Conservation (phyloP, 2,888 invertebrate genomes). For the Lysandra coridon region DNA sequence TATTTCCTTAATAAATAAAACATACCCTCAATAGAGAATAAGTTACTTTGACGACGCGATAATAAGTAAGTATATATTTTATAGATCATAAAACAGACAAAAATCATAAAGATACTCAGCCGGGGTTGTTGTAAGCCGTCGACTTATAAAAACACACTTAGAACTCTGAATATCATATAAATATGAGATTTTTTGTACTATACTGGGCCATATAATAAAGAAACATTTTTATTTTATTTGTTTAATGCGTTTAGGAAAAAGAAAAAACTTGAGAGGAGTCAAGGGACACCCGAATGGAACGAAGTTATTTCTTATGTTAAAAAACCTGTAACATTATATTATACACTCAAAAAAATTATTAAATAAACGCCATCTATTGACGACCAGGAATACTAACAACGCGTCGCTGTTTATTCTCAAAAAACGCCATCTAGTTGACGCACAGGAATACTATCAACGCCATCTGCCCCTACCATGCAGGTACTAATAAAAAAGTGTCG, state of each 20-base stretch:
- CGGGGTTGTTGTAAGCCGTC: background rate
- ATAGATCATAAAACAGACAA: constrained; percentile 9
- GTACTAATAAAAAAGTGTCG: no score
- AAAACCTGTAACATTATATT: no score
- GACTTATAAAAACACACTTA: constrained; percentile 11
- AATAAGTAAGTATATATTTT: background rate
- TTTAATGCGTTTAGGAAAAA: background rate
- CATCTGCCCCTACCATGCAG: no score
- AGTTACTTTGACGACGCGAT: background rate
- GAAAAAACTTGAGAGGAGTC: background rate
- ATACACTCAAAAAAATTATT: no score
- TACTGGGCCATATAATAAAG: background rate
- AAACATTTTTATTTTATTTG: background rate
- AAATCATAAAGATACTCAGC: background rate
- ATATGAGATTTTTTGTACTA: background rate
- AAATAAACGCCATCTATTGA: no score
- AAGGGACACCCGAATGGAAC: no score
- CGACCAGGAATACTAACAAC: no score
- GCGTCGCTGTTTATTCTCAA: no score
- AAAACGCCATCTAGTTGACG: no score
- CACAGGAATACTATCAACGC: no score
- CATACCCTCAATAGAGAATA: background rate
- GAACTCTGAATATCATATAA: background rate
- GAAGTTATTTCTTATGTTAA: no score
- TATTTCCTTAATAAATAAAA: background rate